Percentiles rank a stretch among this genome's conserved stretches.
Evolutionary conservation across 2,888 invertebrate species (phyloP).

Genomic region (Campaea margaritaria): DNA sequence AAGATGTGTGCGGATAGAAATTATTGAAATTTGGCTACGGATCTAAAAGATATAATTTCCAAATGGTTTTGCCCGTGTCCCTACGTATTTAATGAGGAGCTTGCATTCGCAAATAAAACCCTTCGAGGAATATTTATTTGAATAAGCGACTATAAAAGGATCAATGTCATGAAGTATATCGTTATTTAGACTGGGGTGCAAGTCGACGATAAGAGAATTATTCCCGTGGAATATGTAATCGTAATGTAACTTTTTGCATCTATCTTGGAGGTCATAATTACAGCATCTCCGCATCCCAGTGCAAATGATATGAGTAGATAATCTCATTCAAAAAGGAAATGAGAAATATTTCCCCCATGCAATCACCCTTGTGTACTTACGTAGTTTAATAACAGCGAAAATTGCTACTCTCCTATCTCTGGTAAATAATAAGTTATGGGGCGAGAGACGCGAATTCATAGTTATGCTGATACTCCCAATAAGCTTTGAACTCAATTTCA

Average conservation of each 20-base stretch:
- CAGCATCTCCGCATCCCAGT: conserved; percentile 41
- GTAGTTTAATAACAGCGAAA: conserved; percentile 62
- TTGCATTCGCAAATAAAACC: neutral
- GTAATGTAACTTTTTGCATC: neutral
- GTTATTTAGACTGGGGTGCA: conserved; percentile 22
- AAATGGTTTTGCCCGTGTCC: no score
- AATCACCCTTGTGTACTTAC: conserved; percentile 53
- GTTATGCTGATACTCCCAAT: conserved; percentile 8
- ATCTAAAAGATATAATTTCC: no score
- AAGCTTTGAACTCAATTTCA: conserved; percentile 32
- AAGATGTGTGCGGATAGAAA: no score
- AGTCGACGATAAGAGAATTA: conserved; percentile 18
- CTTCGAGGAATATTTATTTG: conserved; percentile 18
- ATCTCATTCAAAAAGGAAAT: conserved; percentile 66
- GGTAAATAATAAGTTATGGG: conserved; percentile 60
- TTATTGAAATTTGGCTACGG: no score
- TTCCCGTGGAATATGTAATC: no score
- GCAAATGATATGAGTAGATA: conserved; percentile 51
- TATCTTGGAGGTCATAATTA: conserved; percentile 43
- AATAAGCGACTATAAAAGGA: conserved; percentile 21
- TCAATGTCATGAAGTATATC: conserved; percentile 20
- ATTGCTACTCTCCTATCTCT: conserved; percentile 72
- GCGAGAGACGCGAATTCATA: conserved; percentile 64
- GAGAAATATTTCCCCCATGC: conserved; percentile 59
- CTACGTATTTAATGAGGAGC: neutral